Evolutionary conservation across 2,113 vertebrate species (phyloP).

Genomic region (Microcebus murinus): DNA sequence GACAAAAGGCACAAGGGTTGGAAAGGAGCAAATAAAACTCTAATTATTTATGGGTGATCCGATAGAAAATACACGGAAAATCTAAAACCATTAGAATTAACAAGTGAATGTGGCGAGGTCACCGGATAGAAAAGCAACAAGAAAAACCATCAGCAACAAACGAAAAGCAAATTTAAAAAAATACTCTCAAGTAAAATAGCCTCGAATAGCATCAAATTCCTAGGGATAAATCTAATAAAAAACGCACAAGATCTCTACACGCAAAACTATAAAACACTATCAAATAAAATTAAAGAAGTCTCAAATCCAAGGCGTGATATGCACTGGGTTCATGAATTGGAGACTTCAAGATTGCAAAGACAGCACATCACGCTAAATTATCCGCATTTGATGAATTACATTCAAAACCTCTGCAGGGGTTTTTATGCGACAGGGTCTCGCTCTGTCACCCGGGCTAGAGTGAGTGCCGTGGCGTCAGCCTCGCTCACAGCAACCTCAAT

Average conservation of each 20-base stretch:
- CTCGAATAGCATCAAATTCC: background rate
- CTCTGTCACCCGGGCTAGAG: too few species aligned
- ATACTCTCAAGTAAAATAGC: background rate
- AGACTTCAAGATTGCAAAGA: background rate
- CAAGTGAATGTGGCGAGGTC: background rate
- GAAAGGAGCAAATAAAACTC: background rate
- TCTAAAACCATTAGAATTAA: background rate
- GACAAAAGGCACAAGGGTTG: constrained; percentile 9
- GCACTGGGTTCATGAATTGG: background rate
- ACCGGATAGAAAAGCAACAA: background rate
- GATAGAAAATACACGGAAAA: constrained; percentile 30
- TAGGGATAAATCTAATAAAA: background rate
- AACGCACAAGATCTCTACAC: background rate
- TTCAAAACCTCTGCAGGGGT: background rate
- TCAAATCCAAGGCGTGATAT: background rate
- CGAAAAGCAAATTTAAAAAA: background rate
- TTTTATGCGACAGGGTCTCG: background rate
- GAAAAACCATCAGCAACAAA: background rate
- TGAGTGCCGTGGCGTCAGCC: too few species aligned
- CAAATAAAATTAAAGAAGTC: background rate
- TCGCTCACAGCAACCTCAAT: too few species aligned
- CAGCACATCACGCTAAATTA: background rate
- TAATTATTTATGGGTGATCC: background rate
- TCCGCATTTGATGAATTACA: background rate
- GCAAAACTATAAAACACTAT: background rate